Evolutionary conservation across 2,113 vertebrate species (phyloP).

Genomic region (Daboia siamensis): DNA sequence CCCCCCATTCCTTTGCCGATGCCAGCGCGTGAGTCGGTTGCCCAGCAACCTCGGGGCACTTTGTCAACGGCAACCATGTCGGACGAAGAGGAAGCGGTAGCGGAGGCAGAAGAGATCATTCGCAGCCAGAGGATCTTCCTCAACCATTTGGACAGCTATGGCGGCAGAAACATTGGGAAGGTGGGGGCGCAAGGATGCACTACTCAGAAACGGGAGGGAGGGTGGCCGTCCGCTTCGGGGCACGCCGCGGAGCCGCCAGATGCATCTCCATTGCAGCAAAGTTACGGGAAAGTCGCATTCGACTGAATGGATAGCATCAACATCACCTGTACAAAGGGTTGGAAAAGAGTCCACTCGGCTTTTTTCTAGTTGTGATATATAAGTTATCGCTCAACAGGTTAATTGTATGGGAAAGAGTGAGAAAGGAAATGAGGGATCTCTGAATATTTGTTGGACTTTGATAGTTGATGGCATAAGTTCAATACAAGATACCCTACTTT

Average conservation of each 20-base stretch:
- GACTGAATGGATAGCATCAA: not conserved
- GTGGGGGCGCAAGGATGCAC: conserved; percentile 59
- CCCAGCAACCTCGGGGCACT: conserved; percentile 43
- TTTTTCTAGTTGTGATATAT: not conserved
- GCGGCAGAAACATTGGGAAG: conserved; percentile 75
- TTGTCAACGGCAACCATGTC: not conserved
- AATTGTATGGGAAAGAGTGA: not conserved
- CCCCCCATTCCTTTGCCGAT: not conserved
- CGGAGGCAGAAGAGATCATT: conserved; percentile 7
- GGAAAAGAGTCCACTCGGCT: not conserved
- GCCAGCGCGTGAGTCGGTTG: conserved; percentile 4
- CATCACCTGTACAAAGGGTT: not conserved
- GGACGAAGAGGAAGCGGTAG: conserved; percentile 50
- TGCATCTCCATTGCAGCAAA: not conserved
- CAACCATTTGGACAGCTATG: conserved; percentile 78
- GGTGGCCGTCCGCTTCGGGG: not conserved
- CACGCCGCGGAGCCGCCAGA: not conserved
- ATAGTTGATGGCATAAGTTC: not conserved
- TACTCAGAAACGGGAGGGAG: no score
- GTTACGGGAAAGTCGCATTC: not conserved
- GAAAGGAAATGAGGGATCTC: not conserved
- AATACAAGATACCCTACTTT: not conserved
- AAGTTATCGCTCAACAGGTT: not conserved
- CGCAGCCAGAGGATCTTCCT: conserved; percentile 73
- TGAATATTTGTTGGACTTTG: not conserved